These are phyloP conservation scores for Heterotilapia buettikoferi DNA, from an alignment of 2,113 vertebrate genomes.

Conservation along the genomic window DNA sequence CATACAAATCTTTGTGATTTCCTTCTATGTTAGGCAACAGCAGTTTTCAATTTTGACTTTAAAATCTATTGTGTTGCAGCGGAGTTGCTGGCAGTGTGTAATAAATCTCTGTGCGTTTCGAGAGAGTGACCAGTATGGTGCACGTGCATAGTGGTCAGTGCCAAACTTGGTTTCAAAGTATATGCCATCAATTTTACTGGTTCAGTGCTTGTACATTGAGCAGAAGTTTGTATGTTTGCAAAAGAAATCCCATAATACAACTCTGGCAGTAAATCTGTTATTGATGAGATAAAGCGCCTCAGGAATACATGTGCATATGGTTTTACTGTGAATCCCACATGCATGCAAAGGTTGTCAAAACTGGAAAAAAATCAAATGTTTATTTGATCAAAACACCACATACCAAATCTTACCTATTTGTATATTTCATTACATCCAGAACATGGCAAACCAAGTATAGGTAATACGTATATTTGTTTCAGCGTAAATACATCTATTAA, in stretches of 20 bases:
- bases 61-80: not conserved
- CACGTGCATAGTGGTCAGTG: not conserved
- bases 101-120: rapidly evolving
- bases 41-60: not conserved
- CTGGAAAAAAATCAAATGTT: not conserved
- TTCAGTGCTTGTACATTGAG: not conserved
- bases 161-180: not conserved
- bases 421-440: not conserved
- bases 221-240: not conserved
- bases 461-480: not conserved
- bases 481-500: not conserved
- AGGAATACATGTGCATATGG: not conserved
- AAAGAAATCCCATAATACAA: not conserved
- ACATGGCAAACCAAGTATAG: not conserved
- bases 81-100: not conserved
- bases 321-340: not conserved
- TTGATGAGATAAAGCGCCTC: not conserved
- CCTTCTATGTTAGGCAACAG: not conserved
- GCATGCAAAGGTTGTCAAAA: not conserved
- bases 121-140: not conserved
- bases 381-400: not conserved
- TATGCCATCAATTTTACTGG: not conserved
- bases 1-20: not conserved
- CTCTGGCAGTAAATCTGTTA: not conserved
- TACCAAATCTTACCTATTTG: not conserved